Percentiles rank a stretch among this genome's conserved stretches.
phyloP scores from a whole-genome alignment of 64 coral and sea anemone species.

The Pocillopora verrucosa region DNA sequence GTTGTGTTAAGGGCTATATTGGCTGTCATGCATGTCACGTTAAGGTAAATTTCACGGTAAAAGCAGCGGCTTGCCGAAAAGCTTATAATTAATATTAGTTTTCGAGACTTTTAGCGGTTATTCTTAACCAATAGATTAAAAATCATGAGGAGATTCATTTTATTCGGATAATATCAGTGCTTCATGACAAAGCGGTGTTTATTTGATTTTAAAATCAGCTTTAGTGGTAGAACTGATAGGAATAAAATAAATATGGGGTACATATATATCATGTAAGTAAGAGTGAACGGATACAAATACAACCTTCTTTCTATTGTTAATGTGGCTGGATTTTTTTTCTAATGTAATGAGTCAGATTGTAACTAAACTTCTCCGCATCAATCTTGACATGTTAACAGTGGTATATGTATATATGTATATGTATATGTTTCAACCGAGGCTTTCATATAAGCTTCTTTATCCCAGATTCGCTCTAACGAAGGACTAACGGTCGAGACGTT shows the following conservation, averaged over 20 bases:
- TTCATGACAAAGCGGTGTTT: neutral
- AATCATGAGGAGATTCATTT: conserved; percentile 29
- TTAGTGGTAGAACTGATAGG: neutral
- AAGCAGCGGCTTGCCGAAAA: neutral
- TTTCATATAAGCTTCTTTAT: no score
- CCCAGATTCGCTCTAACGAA: no score
- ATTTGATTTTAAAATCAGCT: conserved; percentile 35
- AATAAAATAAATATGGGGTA: conserved; percentile 2
- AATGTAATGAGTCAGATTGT: neutral
- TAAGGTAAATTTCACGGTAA: neutral
- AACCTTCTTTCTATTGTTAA: neutral
- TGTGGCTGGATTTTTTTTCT: neutral
- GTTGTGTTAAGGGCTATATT: neutral
- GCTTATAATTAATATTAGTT: neutral
- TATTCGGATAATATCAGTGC: conserved; percentile 20
- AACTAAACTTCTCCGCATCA: neutral
- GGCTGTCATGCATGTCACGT: neutral
- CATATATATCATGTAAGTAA: conserved; percentile 5
- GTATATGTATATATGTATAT: no score
- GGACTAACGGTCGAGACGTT: no score
- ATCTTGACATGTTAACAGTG: no score
- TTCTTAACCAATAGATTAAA: neutral
- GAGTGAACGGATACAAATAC: neutral
- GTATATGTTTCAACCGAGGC: no score
- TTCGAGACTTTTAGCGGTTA: neutral